Evolutionary conservation across 1,140 invertebrate genomes (phyloP).

Genomic region (Drosophila littoralis): DNA sequence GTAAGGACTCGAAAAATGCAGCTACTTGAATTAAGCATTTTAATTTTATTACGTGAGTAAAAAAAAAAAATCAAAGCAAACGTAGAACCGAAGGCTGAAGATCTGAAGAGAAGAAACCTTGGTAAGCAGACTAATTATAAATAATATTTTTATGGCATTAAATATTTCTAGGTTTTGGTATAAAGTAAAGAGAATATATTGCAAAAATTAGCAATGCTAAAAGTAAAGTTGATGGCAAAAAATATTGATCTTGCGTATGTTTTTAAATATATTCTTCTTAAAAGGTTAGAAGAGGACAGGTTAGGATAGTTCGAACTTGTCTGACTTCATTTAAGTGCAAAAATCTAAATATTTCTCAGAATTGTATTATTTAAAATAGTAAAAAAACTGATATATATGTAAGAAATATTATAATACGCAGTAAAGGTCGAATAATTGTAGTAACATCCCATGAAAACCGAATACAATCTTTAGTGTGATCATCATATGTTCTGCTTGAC

Average conservation of each 20-base stretch:
- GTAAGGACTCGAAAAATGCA: too few species aligned
- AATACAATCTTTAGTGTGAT: background rate
- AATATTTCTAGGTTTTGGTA: background rate
- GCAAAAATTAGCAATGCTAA: too few species aligned
- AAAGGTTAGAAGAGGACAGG: too few species aligned
- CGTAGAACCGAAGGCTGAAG: background rate
- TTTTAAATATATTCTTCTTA: too few species aligned
- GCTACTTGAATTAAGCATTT: too few species aligned
- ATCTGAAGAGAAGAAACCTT: constrained; percentile 2
- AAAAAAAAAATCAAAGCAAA: constrained; percentile 11
- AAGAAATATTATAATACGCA: background rate
- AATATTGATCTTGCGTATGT: too few species aligned
- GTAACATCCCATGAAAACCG: background rate
- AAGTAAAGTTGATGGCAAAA: too few species aligned
- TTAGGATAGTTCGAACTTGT: too few species aligned
- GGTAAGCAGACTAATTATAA: background rate
- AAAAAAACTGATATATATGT: too few species aligned
- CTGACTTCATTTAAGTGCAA: too few species aligned
- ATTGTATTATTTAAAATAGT: too few species aligned
- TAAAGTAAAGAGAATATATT: background rate
- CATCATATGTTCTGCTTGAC: constrained; percentile 4
- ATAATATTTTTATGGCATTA: background rate
- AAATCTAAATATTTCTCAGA: too few species aligned
- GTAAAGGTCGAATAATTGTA: background rate
- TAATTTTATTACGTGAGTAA: constrained; percentile 9